Percentiles rank a stretch among this genome's conserved stretches.
phyloP scores from a whole-genome alignment of 2,888 invertebrate species.

The Syrista parreyssii region DNA sequence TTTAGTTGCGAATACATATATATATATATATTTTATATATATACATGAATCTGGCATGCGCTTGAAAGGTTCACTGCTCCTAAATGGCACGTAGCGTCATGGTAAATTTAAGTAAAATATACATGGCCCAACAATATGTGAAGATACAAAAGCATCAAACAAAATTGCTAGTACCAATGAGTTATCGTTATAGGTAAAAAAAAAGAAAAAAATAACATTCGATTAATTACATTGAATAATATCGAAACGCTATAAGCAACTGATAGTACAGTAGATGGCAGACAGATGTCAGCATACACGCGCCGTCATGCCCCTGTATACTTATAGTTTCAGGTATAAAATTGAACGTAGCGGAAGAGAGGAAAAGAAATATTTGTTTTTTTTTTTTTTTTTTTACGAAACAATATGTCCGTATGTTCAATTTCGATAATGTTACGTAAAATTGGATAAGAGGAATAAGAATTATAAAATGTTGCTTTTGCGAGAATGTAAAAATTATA shows the following conservation, averaged over 20 bases:
- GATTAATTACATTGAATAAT: neutral
- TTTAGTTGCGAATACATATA: neutral
- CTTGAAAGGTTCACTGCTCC: constrained; percentile 39
- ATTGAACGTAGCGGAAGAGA: neutral
- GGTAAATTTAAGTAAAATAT: neutral
- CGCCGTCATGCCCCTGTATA: neutral
- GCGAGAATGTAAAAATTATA: neutral
- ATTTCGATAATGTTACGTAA: neutral
- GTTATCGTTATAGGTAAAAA: neutral
- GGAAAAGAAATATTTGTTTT: neutral
- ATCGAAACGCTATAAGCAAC: neutral
- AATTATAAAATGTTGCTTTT: neutral
- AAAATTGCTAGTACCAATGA: neutral
- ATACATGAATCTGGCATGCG: constrained; percentile 43
- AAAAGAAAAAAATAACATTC: neutral
- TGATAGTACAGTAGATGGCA: neutral
- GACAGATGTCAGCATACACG: neutral
- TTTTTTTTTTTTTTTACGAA: neutral
- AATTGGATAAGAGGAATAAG: neutral
- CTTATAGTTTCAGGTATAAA: neutral
- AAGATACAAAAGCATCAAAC: neutral
- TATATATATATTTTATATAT: neutral
- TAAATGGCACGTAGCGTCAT: constrained; percentile 7
- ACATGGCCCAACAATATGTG: neutral
- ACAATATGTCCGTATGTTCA: neutral